Conservation (phyloP, 2,797 vertebrate species). For the Eutrigla gurnardus region DNA sequence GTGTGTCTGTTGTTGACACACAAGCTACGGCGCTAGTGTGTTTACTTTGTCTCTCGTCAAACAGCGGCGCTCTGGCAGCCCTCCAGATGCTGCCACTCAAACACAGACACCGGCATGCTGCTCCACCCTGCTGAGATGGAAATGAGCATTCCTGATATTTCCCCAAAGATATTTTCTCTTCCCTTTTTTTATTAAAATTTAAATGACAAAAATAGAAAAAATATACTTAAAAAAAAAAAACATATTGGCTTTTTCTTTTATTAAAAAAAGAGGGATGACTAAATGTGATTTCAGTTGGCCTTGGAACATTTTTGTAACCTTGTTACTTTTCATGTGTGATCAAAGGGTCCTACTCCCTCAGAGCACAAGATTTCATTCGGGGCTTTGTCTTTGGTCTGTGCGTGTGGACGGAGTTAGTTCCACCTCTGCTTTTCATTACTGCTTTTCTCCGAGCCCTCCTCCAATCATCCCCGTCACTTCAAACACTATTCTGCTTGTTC, state of each 20-base stretch:
- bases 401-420: conserved; percentile 38
- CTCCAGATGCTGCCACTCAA: conserved; percentile 20
- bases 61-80: neutral
- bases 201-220: neutral
- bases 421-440: conserved; percentile 71
- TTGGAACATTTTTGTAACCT: conserved; percentile 7
- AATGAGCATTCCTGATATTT: neutral
- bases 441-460: conserved; percentile 43
- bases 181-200: neutral
- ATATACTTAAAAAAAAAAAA: neutral
- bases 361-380: conserved; percentile 19
- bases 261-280: neutral
- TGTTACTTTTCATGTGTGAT: conserved; percentile 27
- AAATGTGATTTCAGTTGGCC: neutral
- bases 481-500: conserved; percentile 63
- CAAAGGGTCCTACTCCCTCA: conserved; percentile 17
- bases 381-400: conserved; percentile 31
- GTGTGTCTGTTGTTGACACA: neutral
- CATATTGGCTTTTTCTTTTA: neutral
- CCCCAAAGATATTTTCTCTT: neutral
- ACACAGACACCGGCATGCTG: neutral
- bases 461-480: conserved; percentile 64
- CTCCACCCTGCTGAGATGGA: neutral
- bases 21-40: neutral
- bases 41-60: neutral